phyloP scores from a whole-genome alignment of 2,113 vertebrate species.

The Corythornis cristatus region DNA sequence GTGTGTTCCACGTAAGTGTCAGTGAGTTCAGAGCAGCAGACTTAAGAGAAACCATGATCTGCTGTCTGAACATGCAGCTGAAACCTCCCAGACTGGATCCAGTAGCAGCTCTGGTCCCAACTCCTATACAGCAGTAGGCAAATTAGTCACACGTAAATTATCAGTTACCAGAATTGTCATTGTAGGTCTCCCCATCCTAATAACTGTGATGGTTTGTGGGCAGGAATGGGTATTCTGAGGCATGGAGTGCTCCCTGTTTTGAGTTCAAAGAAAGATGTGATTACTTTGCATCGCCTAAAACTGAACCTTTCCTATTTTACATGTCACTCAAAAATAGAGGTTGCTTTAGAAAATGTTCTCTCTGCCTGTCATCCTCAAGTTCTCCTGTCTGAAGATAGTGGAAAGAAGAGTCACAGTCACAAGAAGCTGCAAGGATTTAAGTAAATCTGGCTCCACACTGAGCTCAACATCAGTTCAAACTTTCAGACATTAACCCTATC shows the following conservation, averaged over 20 bases:
- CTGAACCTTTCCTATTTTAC: not conserved
- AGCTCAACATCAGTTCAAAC: not conserved
- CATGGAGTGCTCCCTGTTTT: not conserved
- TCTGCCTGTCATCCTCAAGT: not conserved
- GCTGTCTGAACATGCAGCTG: not conserved
- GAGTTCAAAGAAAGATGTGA: not conserved
- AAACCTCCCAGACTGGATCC: not conserved
- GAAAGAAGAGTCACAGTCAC: not conserved
- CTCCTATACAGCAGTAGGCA: not conserved
- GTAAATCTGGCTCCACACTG: not conserved
- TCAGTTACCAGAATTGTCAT: not conserved
- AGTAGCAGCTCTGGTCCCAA: not conserved
- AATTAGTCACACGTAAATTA: not conserved
- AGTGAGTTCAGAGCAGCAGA: not conserved
- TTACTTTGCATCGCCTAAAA: not conserved
- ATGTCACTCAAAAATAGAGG: not conserved
- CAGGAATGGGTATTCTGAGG: not conserved
- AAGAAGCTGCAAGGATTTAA: not conserved
- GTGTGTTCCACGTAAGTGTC: not conserved
- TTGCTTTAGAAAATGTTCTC: not conserved
- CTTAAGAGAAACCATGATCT: not conserved
- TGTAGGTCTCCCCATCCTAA: not conserved
- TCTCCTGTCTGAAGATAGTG: not conserved
- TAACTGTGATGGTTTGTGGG: not conserved
- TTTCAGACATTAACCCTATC: not conserved